These are phyloP conservation scores for Amyelois transitella DNA, from an alignment of 1,140 invertebrate genomes.

Conservation along the genomic window DNA sequence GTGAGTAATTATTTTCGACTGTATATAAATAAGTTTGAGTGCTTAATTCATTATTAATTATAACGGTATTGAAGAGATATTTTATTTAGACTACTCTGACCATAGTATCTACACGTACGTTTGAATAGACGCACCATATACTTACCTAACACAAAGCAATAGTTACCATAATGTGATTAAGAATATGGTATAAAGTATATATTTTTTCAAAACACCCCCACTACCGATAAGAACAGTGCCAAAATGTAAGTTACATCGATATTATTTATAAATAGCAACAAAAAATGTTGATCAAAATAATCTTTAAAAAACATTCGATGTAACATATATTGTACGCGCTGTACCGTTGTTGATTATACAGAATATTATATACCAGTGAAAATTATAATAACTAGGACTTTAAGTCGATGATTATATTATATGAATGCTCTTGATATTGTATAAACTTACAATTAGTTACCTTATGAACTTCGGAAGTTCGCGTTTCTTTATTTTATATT, in stretches of 20 bases:
- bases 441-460: conserved; percentile 69
- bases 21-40: conserved; percentile 67
- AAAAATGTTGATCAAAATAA: not conserved
- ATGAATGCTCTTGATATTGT: conserved; percentile 38
- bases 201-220: conserved; percentile 56
- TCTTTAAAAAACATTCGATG: conserved; percentile 9
- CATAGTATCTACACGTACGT: conserved; percentile 4
- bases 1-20: conserved; percentile 67
- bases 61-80: conserved; percentile 35
- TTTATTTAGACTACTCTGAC: conserved; percentile 50
- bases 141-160: conserved; percentile 36
- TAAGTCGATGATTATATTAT: conserved; percentile 50
- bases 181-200: conserved; percentile 35
- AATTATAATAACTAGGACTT: conserved; percentile 59
- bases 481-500: conserved; percentile 47
- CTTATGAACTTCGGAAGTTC: conserved; percentile 70
- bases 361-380: conserved; percentile 58
- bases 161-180: conserved; percentile 66
- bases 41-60: conserved; percentile 49
- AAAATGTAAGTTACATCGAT: conserved; percentile 24
- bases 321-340: conserved; percentile 15
- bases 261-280: conserved; percentile 8
- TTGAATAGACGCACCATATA: conserved; percentile 17
- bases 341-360: conserved; percentile 47
- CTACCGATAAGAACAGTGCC: conserved; percentile 37